phyloP scores from a whole-genome alignment of 2,113 vertebrate species.

The Camelus dromedarius region DNA sequence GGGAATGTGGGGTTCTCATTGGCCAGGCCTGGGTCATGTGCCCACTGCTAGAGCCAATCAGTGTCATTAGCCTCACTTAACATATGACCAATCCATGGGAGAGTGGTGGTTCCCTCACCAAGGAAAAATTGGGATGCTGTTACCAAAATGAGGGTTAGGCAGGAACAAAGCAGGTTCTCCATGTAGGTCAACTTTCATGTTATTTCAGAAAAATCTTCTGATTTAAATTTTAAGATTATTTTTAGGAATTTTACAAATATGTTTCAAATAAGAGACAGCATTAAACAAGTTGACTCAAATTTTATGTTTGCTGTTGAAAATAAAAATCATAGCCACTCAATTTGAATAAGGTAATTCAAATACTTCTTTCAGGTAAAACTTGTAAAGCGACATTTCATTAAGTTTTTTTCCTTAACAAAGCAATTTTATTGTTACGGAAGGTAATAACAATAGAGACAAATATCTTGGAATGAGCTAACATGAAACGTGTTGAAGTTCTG shows the following conservation, averaged over 20 bases:
- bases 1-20: background rate
- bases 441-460: background rate
- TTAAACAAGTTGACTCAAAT: background rate
- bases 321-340: background rate
- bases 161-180: background rate
- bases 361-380: background rate
- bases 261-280: slow-evolving; percentile 17
- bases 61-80: background rate
- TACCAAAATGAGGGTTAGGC: background rate
- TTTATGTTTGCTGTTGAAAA: slow-evolving; percentile 48
- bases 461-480: background rate
- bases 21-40: background rate
- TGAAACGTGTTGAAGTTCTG: background rate
- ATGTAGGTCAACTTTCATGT: background rate
- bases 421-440: background rate
- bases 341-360: slow-evolving; percentile 25
- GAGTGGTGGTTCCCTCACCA: background rate
- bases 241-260: background rate
- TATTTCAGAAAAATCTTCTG: background rate
- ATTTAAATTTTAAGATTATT: slow-evolving; percentile 5
- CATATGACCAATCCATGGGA: background rate
- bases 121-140: background rate
- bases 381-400: background rate
- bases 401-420: slow-evolving; percentile 6
- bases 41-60: background rate